These are phyloP conservation scores for Takifugu flavidus DNA, from an alignment of 2,113 vertebrate species.

Conservation along the genomic window DNA sequence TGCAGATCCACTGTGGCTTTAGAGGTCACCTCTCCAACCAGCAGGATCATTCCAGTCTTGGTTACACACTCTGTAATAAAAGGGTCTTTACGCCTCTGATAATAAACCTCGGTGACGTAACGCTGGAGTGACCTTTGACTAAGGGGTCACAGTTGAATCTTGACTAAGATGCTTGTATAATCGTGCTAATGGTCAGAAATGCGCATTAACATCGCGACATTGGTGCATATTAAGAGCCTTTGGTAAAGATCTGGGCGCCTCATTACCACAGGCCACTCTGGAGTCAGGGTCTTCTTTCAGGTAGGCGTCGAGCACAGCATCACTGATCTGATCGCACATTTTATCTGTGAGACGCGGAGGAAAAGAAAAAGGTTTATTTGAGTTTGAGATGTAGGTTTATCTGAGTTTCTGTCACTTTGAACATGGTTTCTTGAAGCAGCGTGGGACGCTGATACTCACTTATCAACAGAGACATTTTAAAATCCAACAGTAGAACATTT, in stretches of 20 bases:
- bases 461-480: not conserved
- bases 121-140: not conserved
- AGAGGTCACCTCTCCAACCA: slow-evolving; percentile 74
- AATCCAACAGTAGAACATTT: not conserved
- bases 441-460: no score
- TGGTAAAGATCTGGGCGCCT: not conserved
- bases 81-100: not conserved
- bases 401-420: not conserved
- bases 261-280: slow-evolving; percentile 76
- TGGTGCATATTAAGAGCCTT: no score
- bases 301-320: slow-evolving; percentile 73
- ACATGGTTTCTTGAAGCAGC: not conserved
- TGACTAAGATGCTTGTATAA: not conserved
- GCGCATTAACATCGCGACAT: no score
- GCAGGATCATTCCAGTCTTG: slow-evolving; percentile 75
- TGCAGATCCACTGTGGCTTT: slow-evolving; percentile 70
- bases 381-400: not conserved
- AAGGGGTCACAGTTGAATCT: not conserved
- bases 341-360: slow-evolving; percentile 60
- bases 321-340: slow-evolving; percentile 76
- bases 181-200: no score
- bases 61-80: slow-evolving; percentile 67
- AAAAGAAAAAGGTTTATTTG: slow-evolving; percentile 1
- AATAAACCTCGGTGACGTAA: not conserved
- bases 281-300: slow-evolving; percentile 70